phyloP scores from a whole-genome alignment of 2,797 vertebrate genomes.

The Tarsius wallacei region DNA sequence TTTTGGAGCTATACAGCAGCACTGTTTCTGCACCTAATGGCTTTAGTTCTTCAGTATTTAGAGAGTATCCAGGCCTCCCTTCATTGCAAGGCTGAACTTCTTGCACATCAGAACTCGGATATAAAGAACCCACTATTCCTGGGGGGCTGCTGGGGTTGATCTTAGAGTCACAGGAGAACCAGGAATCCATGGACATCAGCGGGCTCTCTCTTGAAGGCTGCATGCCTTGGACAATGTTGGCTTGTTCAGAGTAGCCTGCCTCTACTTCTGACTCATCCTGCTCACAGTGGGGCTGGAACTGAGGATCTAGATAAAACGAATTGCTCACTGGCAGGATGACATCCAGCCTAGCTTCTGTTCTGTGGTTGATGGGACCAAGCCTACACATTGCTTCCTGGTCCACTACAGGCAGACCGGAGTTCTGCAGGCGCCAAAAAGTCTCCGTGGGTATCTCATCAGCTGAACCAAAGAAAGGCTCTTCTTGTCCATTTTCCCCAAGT shows the following conservation, averaged over 20 bases:
- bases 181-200: constrained; percentile 90
- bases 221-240: constrained; percentile 77
- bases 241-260: constrained; percentile 65
- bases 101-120: constrained; percentile 82
- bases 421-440: constrained; percentile 91
- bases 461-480: constrained; percentile 85
- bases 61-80: constrained; percentile 79
- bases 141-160: constrained; percentile 86
- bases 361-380: not conserved
- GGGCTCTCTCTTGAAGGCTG: constrained; percentile 87
- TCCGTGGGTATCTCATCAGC: constrained; percentile 93
- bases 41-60: constrained; percentile 85
- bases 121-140: constrained; percentile 84
- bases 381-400: constrained; percentile 71
- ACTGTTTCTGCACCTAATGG: constrained; percentile 85
- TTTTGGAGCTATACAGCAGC: constrained; percentile 79
- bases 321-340: constrained; percentile 70
- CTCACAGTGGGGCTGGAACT: constrained; percentile 46
- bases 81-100: constrained; percentile 69
- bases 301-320: constrained; percentile 90
- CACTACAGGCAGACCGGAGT: constrained; percentile 74
- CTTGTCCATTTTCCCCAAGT: constrained; percentile 77
- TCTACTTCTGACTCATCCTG: constrained; percentile 81
- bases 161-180: constrained; percentile 92
- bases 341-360: constrained; percentile 45